Base-by-base conservation (phyloP, 30 jellyfish, hydroid and myxozoan species). In the Chrysaora quinquecirrha region DNA sequence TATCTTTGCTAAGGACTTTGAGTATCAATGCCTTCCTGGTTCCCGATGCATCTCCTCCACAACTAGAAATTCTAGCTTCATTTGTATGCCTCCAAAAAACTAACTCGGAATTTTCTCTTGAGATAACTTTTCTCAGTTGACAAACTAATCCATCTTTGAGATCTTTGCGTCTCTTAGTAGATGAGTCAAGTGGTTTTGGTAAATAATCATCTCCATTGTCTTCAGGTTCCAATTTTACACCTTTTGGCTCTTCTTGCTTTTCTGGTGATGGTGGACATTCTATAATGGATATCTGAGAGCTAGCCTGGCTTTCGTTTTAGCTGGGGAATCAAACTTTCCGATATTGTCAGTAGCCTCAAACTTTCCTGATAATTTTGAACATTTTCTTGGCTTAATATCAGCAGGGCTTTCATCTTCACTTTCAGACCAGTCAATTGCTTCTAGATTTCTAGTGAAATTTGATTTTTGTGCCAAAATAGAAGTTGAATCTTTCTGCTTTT, bases 1-100 rank as follows among this genome's bases (percentile, higher is more conserved):
- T 54, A 20, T 48, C 65, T 7, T 52, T 43, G 33, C 47, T 19
- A 20, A n/a, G 19, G 10, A 82, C 78, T 35, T 58, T 34, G 63
- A 82, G 50, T 1, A 34, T 20, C 25, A 82, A 49, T n/a, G 73
- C 12, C n/a, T 64, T 30, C 18, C 72, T 22, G 7, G 43, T 29
- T n/a, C 43, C 30, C 24, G 0, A 34, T 34, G 43, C 21, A 30
- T 20, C 1, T 14, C 61, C 67, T 25, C 19, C 48, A 32, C 9
- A 10, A 10, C 49, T 9, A 10, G 22, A 6, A 48, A 19, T 22
- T 33, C 34, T 38, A 0, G 16, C 79, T 27, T 56, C 72, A 14
- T 20, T 10, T 3, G 92, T 48, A 35, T 82, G 92, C 92, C 60
- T 71, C 92, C 92, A 82, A 34, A 82, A 82, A 1, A 56, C 92